phyloP scores from a whole-genome alignment of 2,113 vertebrate genomes.

The Haemorhous mexicanus region DNA sequence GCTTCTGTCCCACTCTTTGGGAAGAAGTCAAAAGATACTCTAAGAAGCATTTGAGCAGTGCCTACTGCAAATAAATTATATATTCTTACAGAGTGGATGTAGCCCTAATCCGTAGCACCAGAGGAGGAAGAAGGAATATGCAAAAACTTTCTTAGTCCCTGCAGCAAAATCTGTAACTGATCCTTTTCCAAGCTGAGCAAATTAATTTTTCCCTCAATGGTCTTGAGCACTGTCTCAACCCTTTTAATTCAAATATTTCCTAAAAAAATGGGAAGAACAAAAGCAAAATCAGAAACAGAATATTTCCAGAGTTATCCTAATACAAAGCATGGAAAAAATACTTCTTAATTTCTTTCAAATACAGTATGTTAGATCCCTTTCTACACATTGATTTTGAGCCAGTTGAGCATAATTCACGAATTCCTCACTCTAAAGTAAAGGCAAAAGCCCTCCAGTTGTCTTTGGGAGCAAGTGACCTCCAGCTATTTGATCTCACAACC shows the following conservation, averaged over 20 bases:
- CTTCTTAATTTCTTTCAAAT: background rate
- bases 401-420: background rate
- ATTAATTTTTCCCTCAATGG: background rate
- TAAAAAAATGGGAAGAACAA: conserved; percentile 25
- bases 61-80: background rate
- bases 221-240: background rate
- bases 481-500: background rate
- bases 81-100: background rate
- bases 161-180: background rate
- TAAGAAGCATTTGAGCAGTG: background rate
- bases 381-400: background rate
- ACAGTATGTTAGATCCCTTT: background rate
- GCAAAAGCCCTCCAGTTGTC: background rate
- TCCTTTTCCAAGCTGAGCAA: background rate
- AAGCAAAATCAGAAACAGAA: conserved; percentile 27
- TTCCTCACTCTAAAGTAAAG: background rate
- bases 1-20: background rate
- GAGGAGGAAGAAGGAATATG: background rate
- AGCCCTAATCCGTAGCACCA: background rate
- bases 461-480: background rate
- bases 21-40: background rate
- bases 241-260: background rate
- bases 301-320: conserved; percentile 28
- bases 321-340: background rate
- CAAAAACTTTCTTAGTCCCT: background rate